Percentiles rank a stretch among this genome's conserved stretches.
Conservation (phyloP, 2,113 vertebrate genomes). For the Zosterops hypoxanthus region DNA sequence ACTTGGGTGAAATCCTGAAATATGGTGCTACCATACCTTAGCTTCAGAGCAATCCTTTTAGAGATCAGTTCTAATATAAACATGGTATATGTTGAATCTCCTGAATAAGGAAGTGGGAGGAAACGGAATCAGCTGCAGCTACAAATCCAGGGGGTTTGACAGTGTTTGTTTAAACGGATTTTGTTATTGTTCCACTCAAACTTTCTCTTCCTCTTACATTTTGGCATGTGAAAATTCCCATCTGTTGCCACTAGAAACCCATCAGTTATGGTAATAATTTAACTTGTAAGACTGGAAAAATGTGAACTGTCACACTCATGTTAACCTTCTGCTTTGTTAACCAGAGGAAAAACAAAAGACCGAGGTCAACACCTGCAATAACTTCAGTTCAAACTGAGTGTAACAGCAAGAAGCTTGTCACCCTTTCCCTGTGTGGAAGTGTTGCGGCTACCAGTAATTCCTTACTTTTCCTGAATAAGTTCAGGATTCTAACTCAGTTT, state of each 20-base stretch:
- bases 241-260: constrained; percentile 62
- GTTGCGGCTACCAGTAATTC: not conserved
- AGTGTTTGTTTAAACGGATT: constrained; percentile 56
- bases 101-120: constrained; percentile 17
- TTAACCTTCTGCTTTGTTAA: constrained; percentile 63
- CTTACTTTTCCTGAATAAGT: not conserved
- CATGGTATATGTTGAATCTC: not conserved
- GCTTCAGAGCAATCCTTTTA: not conserved
- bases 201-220: constrained; percentile 66
- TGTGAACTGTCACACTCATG: constrained; percentile 6
- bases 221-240: constrained; percentile 51
- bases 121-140: constrained; percentile 49
- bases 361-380: constrained; percentile 38
- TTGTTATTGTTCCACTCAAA: constrained; percentile 61
- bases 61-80: not conserved
- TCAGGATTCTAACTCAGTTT: not conserved
- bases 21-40: not conserved
- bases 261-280: constrained; percentile 44
- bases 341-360: constrained; percentile 4
- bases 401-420: not conserved
- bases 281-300: constrained; percentile 63
- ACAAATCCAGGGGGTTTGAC: constrained; percentile 26
- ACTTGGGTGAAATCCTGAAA: not conserved
- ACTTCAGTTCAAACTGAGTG: not conserved
- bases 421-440: not conserved